Conservation (phyloP, 2,113 vertebrate genomes). For the Hemichromis elongatus region DNA sequence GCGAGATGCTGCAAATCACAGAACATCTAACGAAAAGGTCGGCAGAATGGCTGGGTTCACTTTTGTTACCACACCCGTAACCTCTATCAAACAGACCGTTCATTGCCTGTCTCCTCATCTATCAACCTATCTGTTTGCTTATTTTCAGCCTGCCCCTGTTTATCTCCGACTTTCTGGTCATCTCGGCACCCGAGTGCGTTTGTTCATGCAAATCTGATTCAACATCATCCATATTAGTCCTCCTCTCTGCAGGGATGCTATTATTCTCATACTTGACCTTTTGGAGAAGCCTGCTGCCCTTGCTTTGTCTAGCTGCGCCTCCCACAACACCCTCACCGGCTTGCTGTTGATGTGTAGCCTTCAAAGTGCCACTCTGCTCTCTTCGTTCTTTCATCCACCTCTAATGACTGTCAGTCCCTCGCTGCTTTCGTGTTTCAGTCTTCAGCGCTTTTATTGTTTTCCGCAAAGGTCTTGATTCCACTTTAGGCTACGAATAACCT, state of each 20-base stretch:
- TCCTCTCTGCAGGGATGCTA: background rate
- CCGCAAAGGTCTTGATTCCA: slow-evolving; percentile 38
- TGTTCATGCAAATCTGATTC: slow-evolving; percentile 4
- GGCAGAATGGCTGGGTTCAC: background rate
- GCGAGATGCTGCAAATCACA: background rate
- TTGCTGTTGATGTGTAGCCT: slow-evolving; percentile 8
- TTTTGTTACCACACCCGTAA: background rate
- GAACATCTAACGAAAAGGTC: background rate
- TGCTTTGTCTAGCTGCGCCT: slow-evolving; percentile 12
- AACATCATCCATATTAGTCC: slow-evolving; percentile 18
- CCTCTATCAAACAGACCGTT: background rate
- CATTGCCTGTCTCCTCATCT: background rate
- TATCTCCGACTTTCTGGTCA: background rate
- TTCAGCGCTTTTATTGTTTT: background rate
- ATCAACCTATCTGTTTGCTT: background rate
- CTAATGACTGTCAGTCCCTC: slow-evolving; percentile 3
- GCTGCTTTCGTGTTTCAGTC: background rate
- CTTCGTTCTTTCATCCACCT: slow-evolving; percentile 35
- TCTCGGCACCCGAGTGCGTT: slow-evolving; percentile 2
- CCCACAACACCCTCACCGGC: background rate
- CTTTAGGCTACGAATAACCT: slow-evolving; percentile 40
- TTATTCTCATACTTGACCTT: slow-evolving; percentile 22
- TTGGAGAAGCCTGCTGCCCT: background rate
- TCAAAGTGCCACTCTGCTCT: slow-evolving; percentile 14
- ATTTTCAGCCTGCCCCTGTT: background rate